Evolutionary conservation across 1,140 invertebrate species (phyloP), one percentile per base, ranked within the genome.

Genomic region (Drosophila santomea): DNA sequence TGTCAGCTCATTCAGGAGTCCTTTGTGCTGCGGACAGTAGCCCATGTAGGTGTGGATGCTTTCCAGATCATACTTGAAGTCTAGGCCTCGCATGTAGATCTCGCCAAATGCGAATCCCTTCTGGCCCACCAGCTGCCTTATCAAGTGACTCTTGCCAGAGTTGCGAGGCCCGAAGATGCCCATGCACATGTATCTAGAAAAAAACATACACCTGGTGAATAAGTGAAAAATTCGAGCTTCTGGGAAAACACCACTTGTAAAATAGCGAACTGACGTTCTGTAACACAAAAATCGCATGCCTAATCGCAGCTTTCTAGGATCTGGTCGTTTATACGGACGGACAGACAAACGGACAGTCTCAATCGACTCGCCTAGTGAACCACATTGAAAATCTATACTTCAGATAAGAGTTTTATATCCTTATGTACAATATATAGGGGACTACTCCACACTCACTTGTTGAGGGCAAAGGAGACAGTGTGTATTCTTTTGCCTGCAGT

Each of bases 101-200:
- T 91, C 90, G n/a, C 90, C 90, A 35, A 91, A 91, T 8, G 80
- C 58, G 54, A 90, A 91, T 7, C 83, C 88, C 47, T 82, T 62
- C 10, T 85, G 20, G 14, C 90, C 90, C 25, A 89, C 77, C 54
- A 91, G 25, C 39, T 91, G 90, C 0, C 78, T 47, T 2, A 88
- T 52, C 12, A 91, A 15, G 59, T 90, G 83, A 6, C 86, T 80
- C 54, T 91, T 91, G 1, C 86, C 90, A 2, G 69, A 57, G 36
- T 77, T 78, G 0, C 72, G 58, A 3, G 78, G 67, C 15, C 86
- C 90, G 72, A 55, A 91, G 36, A 91, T 83, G 2, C 77, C 90
- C 79, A 91, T 74, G 55, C 86, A 77, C 71, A 86, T 83, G 39
- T 89, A 81, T 58, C 90, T 91, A 20, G 14, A 36, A 39, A 23